Base-by-base conservation (phyloP, 2,113 vertebrate genomes). In the Albula goreensis region DNA sequence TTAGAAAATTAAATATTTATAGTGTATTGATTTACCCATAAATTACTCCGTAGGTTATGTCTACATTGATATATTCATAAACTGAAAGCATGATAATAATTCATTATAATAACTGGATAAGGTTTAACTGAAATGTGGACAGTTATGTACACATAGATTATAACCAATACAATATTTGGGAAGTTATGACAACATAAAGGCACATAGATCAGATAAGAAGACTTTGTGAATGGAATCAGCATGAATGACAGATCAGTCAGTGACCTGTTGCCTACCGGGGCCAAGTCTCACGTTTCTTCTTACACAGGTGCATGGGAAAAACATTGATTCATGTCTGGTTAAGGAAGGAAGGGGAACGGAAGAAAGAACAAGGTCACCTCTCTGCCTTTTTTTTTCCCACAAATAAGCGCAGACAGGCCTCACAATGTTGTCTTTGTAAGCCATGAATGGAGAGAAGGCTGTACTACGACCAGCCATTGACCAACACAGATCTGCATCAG, bases 361-460 rank as follows among this genome's bases (percentile, higher is more conserved):
- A 41, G 53, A 57, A 5, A 51, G 48, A 74, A 82, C 49, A 81
- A 19, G 52, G 56, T 22, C 49, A 1, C 56, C 2, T 77, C 8
- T 50, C 79, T 78, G 49, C 79, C 60, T 12, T 74, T 53, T 74
- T 53, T 86, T 81, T 78, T 51, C 84, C 51, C 50, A 15, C 25
- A 57, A 79, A 31, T 57, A n/a, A 78, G 50, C 41, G 56, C 22
- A 1, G 50, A 50, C 19, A 41, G 56, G 66, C 31, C 48, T 78
- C 57, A 85, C 83, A 84, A 81, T 86, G 66, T 85, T 78, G 57
- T 78, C 85, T 86, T 89, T 87, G 86, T 86, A 85, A 31, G 31
- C 80, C 52, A 48, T 86, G 79, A 85, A 85, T 86, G 77, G 82
- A 10, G 78, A 13, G 31, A 53, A 52, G 77, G 57, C 56, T 85